Percentiles rank a stretch among this genome's conserved stretches.
phyloP scores from a whole-genome alignment of 2,888 invertebrate species.

The Tenthredo scrophulariae region DNA sequence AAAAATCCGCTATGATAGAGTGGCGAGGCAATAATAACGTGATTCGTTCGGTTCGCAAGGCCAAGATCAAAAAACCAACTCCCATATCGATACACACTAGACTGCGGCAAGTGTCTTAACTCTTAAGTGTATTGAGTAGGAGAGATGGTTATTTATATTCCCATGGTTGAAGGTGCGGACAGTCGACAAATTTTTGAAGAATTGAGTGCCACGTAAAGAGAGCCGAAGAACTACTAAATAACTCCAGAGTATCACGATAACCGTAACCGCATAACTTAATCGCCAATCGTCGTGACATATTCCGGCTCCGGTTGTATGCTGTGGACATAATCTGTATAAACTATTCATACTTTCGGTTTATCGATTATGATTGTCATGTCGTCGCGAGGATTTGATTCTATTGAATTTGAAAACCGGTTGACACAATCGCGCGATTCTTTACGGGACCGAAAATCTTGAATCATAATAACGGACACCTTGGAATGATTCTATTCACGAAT shows the following conservation, averaged over 20 bases:
- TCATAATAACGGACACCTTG: no score
- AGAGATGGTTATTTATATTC: neutral
- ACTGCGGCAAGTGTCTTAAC: neutral
- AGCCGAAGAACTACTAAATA: neutral
- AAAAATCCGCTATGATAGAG: conserved; percentile 33
- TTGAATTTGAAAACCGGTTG: neutral
- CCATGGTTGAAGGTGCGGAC: neutral
- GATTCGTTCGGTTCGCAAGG: conserved; percentile 50
- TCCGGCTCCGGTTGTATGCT: neutral
- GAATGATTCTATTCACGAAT: no score
- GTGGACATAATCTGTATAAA: no score
- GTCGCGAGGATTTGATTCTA: neutral
- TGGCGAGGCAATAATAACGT: conserved; percentile 37
- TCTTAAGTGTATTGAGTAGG: neutral
- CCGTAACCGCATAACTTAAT: neutral
- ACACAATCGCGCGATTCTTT: neutral
- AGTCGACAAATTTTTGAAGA: neutral
- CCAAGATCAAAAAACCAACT: conserved; percentile 42
- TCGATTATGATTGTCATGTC: no score
- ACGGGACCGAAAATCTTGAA: no score
- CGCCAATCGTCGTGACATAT: neutral
- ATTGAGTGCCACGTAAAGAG: neutral
- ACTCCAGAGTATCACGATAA: neutral
- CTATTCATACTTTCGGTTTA: no score
- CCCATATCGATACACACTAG: neutral